Percentiles rank a stretch among this genome's conserved stretches.
These are phyloP conservation scores for Andrena marginata DNA, from an alignment of 2,888 invertebrate species.

Conservation along the genomic window DNA sequence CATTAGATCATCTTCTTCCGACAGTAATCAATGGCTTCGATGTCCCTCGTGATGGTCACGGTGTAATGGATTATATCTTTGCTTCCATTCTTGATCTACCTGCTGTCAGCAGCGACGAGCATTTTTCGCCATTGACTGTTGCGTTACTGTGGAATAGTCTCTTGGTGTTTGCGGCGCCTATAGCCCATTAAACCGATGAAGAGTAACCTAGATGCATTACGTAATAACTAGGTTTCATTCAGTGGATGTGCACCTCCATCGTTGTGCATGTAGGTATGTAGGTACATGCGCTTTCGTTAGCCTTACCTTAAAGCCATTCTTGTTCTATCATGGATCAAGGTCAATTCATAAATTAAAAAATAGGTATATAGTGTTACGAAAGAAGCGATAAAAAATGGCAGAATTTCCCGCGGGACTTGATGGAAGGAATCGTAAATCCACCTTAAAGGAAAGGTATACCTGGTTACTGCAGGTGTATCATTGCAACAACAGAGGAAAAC, in stretches of 20 bases:
- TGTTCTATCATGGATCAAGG: not conserved
- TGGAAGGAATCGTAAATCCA: no score
- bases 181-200: constrained; percentile 21
- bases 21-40: not conserved
- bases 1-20: not conserved
- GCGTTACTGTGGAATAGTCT: not conserved
- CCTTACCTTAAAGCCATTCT: not conserved
- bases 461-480: no score
- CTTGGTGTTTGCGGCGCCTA: not conserved
- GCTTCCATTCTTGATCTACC: constrained; percentile 14
- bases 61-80: constrained; percentile 10
- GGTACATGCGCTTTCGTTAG: no score
- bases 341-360: no score
- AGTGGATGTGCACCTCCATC: not conserved
- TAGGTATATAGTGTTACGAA: no score
- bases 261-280: not conserved
- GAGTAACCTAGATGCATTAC: constrained; percentile 21
- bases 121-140: constrained; percentile 29
- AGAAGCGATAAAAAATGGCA: no score
- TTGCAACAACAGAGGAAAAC: no score
- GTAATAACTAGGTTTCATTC: constrained; percentile 11
- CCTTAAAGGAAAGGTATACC: no score
- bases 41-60: not conserved
- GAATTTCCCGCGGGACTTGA: no score
- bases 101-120: constrained; percentile 15